phyloP scores from a whole-genome alignment of 2,888 invertebrate species.

The Exephanes ischioxanthus region DNA sequence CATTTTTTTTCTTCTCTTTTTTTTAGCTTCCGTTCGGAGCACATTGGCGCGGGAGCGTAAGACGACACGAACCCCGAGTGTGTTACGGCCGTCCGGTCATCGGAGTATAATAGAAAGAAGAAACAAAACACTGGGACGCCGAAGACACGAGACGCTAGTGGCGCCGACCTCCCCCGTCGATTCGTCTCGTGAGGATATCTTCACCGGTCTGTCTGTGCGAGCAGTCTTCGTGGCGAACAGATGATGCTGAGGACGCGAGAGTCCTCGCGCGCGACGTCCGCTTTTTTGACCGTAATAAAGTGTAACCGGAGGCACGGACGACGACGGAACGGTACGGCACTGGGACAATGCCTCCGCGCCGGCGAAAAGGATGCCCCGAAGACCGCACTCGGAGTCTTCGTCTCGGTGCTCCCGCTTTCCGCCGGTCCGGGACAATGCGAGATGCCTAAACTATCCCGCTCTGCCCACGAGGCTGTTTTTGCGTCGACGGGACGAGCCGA shows the following conservation, averaged over 20 bases:
- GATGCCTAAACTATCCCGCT: constrained; percentile 19
- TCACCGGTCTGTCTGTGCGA: constrained; percentile 7
- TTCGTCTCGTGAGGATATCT: constrained; percentile 53
- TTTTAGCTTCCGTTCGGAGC: not conserved
- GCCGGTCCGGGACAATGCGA: constrained; percentile 42
- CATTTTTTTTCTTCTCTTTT: no score
- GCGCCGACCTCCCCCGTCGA: constrained; percentile 72
- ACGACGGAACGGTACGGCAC: constrained; percentile 1
- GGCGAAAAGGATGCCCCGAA: constrained; percentile 54
- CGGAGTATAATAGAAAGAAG: constrained; percentile 38
- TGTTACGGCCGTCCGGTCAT: not conserved
- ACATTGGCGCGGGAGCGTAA: constrained; percentile 6
- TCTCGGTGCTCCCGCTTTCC: constrained; percentile 42
- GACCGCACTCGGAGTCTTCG: constrained; percentile 36
- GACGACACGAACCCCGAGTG: constrained; percentile 23
- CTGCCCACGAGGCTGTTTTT: constrained; percentile 9
- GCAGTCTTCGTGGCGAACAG: constrained; percentile 46
- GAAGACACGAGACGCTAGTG: constrained; percentile 47
- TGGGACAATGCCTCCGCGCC: constrained; percentile 18
- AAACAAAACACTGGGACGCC: constrained; percentile 52
- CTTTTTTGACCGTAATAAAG: constrained; percentile 69
- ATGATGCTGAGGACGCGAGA: constrained; percentile 48
- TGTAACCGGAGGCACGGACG: constrained; percentile 68
- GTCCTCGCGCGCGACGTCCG: constrained; percentile 57
- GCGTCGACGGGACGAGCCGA: constrained; percentile 23